Percentiles rank a stretch among this genome's conserved stretches.
These are phyloP conservation scores for Conistra vaccinii DNA, from an alignment of 2,888 invertebrate species.

Conservation along the genomic window DNA sequence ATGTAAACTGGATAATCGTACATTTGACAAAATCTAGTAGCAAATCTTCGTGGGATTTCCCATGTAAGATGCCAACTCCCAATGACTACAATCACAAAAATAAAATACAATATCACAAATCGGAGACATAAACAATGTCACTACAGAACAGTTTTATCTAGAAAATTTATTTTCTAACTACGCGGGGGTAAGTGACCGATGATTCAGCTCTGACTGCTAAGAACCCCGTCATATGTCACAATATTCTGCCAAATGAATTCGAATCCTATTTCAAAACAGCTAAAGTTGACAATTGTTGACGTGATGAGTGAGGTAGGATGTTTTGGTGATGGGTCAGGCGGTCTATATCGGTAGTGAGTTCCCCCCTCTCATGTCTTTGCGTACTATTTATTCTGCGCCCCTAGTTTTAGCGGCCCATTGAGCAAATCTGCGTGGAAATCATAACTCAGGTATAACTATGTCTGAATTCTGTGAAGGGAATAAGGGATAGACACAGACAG, in stretches of 20 bases:
- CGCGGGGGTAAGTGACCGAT: slow-evolving; percentile 85
- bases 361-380: slow-evolving; percentile 72
- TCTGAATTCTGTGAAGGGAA: slow-evolving; percentile 2
- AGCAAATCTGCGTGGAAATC: slow-evolving; percentile 73
- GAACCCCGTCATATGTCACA: slow-evolving; percentile 40
- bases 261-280: neutral
- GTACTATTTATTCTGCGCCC: slow-evolving; percentile 82
- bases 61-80: slow-evolving; percentile 16
- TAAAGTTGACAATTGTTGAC: slow-evolving; percentile 34
- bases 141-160: slow-evolving; percentile 66
- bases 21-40: neutral
- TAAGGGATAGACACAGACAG: too few relatives aligned
- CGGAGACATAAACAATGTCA: slow-evolving; percentile 65
- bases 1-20: neutral
- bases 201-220: slow-evolving; percentile 73
- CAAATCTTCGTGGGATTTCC: neutral
- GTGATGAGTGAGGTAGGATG: slow-evolving; percentile 13
- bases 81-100: slow-evolving; percentile 15
- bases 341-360: slow-evolving; percentile 80
- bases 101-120: slow-evolving; percentile 47
- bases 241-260: slow-evolving; percentile 22
- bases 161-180: slow-evolving; percentile 80
- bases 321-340: slow-evolving; percentile 32
- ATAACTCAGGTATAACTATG: slow-evolving; percentile 56
- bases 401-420: slow-evolving; percentile 77